These are phyloP conservation scores for Hirudinaria manillensis DNA, from an alignment of 2,888 invertebrate genomes.

Conservation along the genomic window DNA sequence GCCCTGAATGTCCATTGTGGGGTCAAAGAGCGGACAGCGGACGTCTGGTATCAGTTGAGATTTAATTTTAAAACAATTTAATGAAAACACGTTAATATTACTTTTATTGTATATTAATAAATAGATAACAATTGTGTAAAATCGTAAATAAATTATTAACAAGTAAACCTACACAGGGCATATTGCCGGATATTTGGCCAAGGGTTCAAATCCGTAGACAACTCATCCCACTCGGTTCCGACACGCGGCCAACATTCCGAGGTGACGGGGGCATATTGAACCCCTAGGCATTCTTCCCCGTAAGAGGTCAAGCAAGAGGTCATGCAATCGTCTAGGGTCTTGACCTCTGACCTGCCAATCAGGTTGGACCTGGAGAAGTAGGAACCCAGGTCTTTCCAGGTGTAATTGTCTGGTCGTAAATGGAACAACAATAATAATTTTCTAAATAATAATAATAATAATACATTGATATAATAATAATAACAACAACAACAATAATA, in stretches of 20 bases:
- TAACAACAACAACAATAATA: no score
- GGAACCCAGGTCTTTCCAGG: neutral
- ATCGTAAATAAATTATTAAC: no score
- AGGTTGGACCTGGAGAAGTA: neutral
- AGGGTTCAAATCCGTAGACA: neutral
- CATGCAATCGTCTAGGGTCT: neutral
- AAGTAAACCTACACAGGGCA: neutral
- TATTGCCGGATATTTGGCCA: slow-evolving; percentile 17
- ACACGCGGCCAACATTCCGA: slow-evolving; percentile 19
- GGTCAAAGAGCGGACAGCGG: neutral
- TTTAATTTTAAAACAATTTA: no score
- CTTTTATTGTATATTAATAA: no score
- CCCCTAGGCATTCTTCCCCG: neutral
- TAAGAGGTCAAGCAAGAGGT: neutral
- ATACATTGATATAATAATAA: no score
- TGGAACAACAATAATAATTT: no score
- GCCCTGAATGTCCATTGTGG: neutral
- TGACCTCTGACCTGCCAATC: neutral
- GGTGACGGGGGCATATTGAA: slow-evolving; percentile 11
- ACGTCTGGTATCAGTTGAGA: no score
- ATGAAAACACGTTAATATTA: no score
- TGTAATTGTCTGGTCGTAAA: no score
- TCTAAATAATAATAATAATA: no score
- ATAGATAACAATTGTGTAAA: no score
- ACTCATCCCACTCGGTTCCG: neutral